Evolutionary conservation across 2,888 invertebrate species (phyloP).

Genomic region (Metallyticus violacea): DNA sequence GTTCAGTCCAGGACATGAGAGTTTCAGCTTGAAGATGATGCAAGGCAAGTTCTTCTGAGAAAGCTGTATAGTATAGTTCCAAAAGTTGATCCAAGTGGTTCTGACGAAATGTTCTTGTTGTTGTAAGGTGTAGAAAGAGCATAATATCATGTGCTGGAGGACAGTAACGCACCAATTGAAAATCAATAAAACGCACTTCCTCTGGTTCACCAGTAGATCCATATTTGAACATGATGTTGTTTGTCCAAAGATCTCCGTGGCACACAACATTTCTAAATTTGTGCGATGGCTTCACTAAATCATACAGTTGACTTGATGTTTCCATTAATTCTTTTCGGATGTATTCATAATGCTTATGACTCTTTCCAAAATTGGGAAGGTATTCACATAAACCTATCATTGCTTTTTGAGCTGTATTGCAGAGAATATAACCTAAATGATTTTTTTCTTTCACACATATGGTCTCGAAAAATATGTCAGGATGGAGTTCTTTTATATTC

Average conservation of each 20-base stretch:
- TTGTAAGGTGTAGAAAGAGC: not conserved
- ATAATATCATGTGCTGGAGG: conserved; percentile 1
- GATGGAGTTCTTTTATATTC: not conserved
- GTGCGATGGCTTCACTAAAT: not conserved
- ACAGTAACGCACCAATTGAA: not conserved
- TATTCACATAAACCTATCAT: not conserved
- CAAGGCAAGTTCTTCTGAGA: not conserved
- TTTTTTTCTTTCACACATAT: not conserved
- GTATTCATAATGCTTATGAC: not conserved
- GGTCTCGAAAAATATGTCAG: not conserved
- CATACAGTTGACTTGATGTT: not conserved
- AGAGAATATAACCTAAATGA: not conserved
- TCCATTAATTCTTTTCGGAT: not conserved
- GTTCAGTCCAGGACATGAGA: not conserved
- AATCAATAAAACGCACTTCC: conserved; percentile 2
- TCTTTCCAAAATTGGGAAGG: not conserved
- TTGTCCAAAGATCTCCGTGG: not conserved
- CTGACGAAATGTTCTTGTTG: not conserved
- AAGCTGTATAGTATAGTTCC: not conserved
- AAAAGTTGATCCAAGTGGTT: not conserved
- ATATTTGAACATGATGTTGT: not conserved
- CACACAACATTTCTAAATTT: not conserved
- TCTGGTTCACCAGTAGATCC: not conserved
- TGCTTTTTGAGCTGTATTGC: not conserved
- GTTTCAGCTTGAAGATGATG: not conserved